Base-by-base conservation (phyloP, 2,888 invertebrate genomes). In the Pteria penguin region DNA sequence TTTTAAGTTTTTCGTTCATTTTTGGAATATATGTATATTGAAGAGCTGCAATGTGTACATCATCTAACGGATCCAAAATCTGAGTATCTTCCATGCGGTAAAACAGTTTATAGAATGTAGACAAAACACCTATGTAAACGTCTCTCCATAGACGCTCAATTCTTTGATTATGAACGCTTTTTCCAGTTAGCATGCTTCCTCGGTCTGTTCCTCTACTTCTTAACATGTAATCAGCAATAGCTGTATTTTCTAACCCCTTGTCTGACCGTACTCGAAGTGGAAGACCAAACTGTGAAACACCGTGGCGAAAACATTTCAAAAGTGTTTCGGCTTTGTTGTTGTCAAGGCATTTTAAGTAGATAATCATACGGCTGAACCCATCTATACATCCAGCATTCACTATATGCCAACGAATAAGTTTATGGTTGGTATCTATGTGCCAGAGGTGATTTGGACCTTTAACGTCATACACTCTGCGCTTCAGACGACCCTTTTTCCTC, bases 361-460 rank as follows among this genome's bases (percentile, higher is more conserved):
- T 54, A 5, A 78, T 52, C 14, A 78, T 54, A 27, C 80, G 61
- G 54, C 81, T 78, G 57, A 78, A 78, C 2, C 81, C 81, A 71
- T 78, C 81, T 31, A 78, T 76, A 2, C 76, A 76, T 32, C 68
- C 81, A 29, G 58, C 68, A 45, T 76, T 76, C 14, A 81, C 55
- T 24, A 81, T 68, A 57, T 72, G 36, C 76, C 76, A 81, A 27
- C 76, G 22, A 33, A 78, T 81, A 11, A 81, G 68, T 52, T 72
- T 81, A 60, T 80, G 76, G 32, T 78, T 78, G 2, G 78, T 76
- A 29, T 81, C 81, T 29, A 78, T 18, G 58, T 81, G 81, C 78
- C 81, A 78, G 1, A 78, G 26, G 62, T 76, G 72, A 32, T 81
- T 81, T 31, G 77, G 69, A n/a, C 27, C 60, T 33, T 14, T 8